Percentiles rank a stretch among this genome's conserved stretches.
These are phyloP conservation scores for Andrena cerasifolii DNA, from an alignment of 1,140 invertebrate genomes.

Conservation along the genomic window DNA sequence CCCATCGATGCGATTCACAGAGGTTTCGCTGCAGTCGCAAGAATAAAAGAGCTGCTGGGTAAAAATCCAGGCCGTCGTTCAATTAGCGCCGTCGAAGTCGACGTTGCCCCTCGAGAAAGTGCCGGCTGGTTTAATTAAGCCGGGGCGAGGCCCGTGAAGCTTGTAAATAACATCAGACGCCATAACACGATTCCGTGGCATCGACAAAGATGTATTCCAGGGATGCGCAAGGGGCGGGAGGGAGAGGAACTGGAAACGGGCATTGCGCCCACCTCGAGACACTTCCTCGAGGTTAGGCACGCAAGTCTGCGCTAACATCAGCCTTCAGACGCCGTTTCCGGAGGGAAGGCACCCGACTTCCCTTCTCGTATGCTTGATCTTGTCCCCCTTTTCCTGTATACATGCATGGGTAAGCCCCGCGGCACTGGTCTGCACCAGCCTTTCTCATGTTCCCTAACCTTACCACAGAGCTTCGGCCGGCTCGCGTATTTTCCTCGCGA, in stretches of 20 bases:
- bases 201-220: conserved; percentile 39
- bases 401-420: conserved; percentile 45
- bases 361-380: conserved; percentile 51
- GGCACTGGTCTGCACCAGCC: neutral
- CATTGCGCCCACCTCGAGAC: conserved; percentile 33
- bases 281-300: conserved; percentile 22
- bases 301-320: conserved; percentile 51
- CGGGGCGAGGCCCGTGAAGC: neutral
- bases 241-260: conserved; percentile 46
- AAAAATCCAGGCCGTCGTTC: conserved; percentile 4
- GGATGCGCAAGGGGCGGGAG: conserved; percentile 7
- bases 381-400: conserved; percentile 54
- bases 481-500: neutral
- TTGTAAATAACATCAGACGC: conserved; percentile 10
- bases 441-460: neutral
- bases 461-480: neutral
- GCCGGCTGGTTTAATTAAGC: conserved; percentile 17
- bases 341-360: conserved; percentile 45
- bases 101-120: neutral
- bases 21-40: conserved; percentile 3
- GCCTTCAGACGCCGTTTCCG: conserved; percentile 52
- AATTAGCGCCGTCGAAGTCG: conserved; percentile 1
- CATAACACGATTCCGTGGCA: conserved; percentile 12
- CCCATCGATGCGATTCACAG: too few relatives aligned
- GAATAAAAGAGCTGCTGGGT: neutral